Percentiles rank a stretch among this genome's conserved stretches.
Conservation (phyloP, 2,113 vertebrate genomes). For the Ailurus styani region DNA sequence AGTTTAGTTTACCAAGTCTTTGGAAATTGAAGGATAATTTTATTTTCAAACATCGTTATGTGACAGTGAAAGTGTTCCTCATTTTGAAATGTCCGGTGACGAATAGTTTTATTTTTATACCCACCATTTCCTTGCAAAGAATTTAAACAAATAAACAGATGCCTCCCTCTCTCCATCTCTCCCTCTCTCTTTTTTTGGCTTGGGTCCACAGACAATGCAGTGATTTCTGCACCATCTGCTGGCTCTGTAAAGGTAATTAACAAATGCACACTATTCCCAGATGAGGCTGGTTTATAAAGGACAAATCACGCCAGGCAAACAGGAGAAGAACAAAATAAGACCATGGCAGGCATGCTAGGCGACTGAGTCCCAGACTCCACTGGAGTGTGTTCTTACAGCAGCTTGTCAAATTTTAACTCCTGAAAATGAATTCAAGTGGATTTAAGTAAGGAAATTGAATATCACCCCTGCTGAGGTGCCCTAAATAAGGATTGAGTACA, state of each 20-base stretch:
- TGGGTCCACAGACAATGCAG: constrained; percentile 73
- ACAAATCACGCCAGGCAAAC: constrained; percentile 32
- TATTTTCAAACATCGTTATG: constrained; percentile 73
- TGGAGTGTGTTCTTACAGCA: neutral
- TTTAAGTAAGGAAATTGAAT: neutral
- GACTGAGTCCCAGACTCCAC: neutral
- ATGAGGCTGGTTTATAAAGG: constrained; percentile 71
- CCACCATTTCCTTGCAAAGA: constrained; percentile 68
- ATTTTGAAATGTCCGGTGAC: constrained; percentile 68
- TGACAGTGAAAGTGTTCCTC: constrained; percentile 37
- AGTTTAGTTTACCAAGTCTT: neutral
- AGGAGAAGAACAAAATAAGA: constrained; percentile 8
- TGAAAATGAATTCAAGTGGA: neutral
- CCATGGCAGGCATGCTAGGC: neutral
- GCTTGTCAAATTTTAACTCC: neutral
- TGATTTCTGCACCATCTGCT: constrained; percentile 81
- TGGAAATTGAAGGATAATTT: constrained; percentile 42
- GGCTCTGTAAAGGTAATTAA: constrained; percentile 82
- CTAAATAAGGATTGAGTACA: neutral
- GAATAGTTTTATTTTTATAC: constrained; percentile 79
- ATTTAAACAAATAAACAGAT: constrained; percentile 86
- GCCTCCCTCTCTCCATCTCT: constrained; percentile 58
- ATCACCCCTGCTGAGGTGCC: neutral
- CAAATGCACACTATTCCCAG: constrained; percentile 77
- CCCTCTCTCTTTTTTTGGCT: constrained; percentile 43